A percentile compares a stretch with the other conserved stretches of the same genome.
Evolutionary conservation across 2,797 vertebrate species (phyloP).

Genomic region (Harpagifer antarcticus): DNA sequence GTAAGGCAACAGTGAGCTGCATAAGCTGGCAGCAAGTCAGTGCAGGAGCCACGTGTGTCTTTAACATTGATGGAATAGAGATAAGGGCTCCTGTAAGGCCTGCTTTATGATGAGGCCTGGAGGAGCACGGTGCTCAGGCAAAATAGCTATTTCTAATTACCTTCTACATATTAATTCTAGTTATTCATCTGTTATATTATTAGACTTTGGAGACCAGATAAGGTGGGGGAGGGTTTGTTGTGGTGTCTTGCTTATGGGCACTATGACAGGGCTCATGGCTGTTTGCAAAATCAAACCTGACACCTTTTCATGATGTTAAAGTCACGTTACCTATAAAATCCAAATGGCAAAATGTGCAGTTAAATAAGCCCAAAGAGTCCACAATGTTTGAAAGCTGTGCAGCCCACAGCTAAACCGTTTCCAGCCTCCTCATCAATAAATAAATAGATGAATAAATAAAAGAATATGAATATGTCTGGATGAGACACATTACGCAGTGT

Average conservation of each 20-base stretch:
- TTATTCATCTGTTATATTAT: conserved; percentile 26
- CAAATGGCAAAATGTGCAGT: conserved; percentile 11
- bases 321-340: background rate
- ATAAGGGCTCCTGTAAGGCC: conserved; percentile 47
- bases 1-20: conserved; percentile 85
- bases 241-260: conserved; percentile 47
- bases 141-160: conserved; percentile 30
- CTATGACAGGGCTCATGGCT: conserved; percentile 24
- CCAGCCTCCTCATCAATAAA: conserved; percentile 81
- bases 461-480: conserved; percentile 72
- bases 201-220: conserved; percentile 15
- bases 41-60: conserved; percentile 73
- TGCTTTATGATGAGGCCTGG: conserved; percentile 51
- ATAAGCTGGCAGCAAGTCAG: conserved; percentile 81
- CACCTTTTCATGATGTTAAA: conserved; percentile 11
- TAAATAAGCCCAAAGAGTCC: conserved; percentile 27
- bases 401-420: conserved; percentile 75
- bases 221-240: conserved; percentile 1
- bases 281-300: conserved; percentile 21
- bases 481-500: conserved; percentile 58
- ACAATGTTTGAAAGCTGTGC: conserved; percentile 51
- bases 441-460: conserved; percentile 79
- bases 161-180: conserved; percentile 29
- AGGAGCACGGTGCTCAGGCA: conserved; percentile 32
- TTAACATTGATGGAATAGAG: conserved; percentile 62